These are phyloP conservation scores for Trachops cirrhosus DNA, from an alignment of 2,797 vertebrate genomes.

Conservation along the genomic window DNA sequence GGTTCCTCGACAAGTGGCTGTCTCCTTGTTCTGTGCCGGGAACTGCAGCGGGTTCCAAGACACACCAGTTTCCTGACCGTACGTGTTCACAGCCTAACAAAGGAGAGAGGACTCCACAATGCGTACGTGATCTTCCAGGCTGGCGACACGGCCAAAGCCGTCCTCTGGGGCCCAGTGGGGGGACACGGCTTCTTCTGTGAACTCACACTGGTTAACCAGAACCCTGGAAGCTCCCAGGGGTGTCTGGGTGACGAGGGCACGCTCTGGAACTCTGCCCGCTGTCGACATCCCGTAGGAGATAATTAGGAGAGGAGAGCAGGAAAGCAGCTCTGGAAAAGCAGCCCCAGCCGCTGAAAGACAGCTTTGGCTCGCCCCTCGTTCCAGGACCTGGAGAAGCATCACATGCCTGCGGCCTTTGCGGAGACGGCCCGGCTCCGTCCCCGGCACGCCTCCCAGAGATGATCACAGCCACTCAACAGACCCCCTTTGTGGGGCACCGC, in stretches of 20 bases:
- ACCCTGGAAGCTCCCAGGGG: not conserved
- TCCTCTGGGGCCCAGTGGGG: not conserved
- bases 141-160: not conserved
- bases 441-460: not conserved
- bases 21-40: not conserved
- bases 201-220: not conserved
- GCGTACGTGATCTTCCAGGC: not conserved
- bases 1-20: not conserved
- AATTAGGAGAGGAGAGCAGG: not conserved
- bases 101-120: not conserved
- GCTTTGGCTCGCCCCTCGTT: not conserved
- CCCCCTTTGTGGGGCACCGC: not conserved
- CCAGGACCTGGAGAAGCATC: not conserved
- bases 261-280: not conserved
- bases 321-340: not conserved
- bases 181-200: not conserved
- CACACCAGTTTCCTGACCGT: not conserved
- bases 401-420: not conserved
- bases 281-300: not conserved
- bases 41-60: not conserved
- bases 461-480: not conserved
- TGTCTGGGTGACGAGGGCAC: fast-evolving
- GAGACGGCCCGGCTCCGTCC: not conserved
- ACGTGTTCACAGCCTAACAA: not conserved
- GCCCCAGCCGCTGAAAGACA: conserved; percentile 14